Evolutionary conservation across 2,113 vertebrate genomes (phyloP).

Genomic region (Cyprinodon brontotheroides): DNA sequence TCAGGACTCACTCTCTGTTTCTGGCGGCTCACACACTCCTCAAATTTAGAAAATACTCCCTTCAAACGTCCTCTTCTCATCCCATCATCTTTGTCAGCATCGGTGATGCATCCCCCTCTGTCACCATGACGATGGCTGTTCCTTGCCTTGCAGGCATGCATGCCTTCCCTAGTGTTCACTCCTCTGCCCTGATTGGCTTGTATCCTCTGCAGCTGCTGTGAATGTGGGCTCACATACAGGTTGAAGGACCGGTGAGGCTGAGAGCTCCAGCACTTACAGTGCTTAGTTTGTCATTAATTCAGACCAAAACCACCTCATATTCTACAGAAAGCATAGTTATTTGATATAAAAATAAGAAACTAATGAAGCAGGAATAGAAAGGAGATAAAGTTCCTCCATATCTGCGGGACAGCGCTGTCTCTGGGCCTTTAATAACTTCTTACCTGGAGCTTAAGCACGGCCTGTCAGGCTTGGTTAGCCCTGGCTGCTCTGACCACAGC

Average conservation of each 20-base stretch:
- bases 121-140: conserved; percentile 66
- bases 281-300: not conserved
- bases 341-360: conserved; percentile 21
- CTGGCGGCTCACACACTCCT: conserved; percentile 12
- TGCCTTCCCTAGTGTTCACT: conserved; percentile 51
- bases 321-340: conserved; percentile 4
- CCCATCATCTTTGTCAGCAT: conserved; percentile 63
- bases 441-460: conserved; percentile 63
- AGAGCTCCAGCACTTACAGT: conserved; percentile 9
- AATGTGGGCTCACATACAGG: conserved; percentile 50
- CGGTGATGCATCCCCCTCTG: conserved; percentile 71
- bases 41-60: conserved; percentile 43
- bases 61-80: conserved; percentile 62
- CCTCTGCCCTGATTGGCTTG: conserved; percentile 59
- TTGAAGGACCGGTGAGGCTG: conserved; percentile 52
- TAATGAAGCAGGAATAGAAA: conserved; percentile 4
- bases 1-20: conserved; percentile 8
- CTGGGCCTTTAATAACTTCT: conserved; percentile 46
- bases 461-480: conserved; percentile 70
- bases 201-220: conserved; percentile 45
- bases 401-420: conserved; percentile 41
- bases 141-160: conserved; percentile 50
- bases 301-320: not conserved
- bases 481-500: conserved; percentile 62
- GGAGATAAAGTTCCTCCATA: conserved; percentile 28